Evolutionary conservation across 2,797 vertebrate species (phyloP), one percentile per base, ranked within the genome.

Genomic region (Halcyon leucocephala): DNA sequence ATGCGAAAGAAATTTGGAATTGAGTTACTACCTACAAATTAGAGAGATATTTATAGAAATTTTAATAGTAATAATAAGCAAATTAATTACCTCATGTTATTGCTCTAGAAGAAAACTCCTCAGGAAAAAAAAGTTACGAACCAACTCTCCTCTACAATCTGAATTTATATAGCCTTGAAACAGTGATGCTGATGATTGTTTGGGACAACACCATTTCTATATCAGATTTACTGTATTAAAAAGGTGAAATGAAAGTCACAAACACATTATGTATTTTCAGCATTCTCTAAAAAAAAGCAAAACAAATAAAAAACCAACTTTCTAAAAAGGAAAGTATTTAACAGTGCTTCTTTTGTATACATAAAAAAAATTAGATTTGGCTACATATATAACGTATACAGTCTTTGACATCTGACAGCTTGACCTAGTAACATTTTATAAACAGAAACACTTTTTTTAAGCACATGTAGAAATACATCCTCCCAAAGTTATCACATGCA

Each of bases 1-100:
- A 99, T 98, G 94, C 98, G 98, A 97, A 99, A 99, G 97, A 99
- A 99, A 93, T 99, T 98, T 28, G 98, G 93, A 97, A 99, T 98
- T n/a, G 99, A 99, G 95, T 98, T 98, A 96, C 98, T 99, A 95
- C 99, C 99, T 99, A 95, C 73, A 94, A 97, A 96, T 93, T 89
- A 82, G 62, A 92, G 92, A 96, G 28, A 95, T 29, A 93, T 91
- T 94, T 74, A 95, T 52, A 88, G 26, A 54, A 66, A 85, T 67
- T 72, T 92, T 85, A 93, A 91, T 25, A 39, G 19, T 9, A 95
- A 81, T 33, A 55, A 54, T 46, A 83, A 70, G 28, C 8, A 90
- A 83, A 90, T 86, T 0, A 76, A 90, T 86, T 90, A 65, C 22
- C 42, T 92, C 22, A 28, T 14, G 21, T 72, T 84, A 84, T 9